Percentiles rank a stretch among this genome's conserved stretches.
phyloP scores from a whole-genome alignment of 2,113 vertebrate species.

The Clinocottus analis region DNA sequence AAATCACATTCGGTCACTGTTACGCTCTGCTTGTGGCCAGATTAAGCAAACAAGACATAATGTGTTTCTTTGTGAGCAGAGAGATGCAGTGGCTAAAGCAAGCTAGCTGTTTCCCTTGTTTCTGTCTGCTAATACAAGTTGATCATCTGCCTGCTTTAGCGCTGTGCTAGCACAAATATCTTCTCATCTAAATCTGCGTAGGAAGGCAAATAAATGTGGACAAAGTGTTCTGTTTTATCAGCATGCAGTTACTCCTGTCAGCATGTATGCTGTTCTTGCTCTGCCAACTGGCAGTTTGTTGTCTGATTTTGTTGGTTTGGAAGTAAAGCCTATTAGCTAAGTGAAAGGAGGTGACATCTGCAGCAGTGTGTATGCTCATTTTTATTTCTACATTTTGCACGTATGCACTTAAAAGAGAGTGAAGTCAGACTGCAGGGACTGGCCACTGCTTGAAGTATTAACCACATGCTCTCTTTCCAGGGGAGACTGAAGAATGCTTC shows the following conservation, averaged over 20 bases:
- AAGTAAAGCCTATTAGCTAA: neutral
- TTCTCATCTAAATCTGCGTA: neutral
- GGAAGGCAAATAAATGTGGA: neutral
- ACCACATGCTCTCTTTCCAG: constrained; percentile 87
- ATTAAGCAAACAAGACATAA: neutral
- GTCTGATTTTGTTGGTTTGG: constrained; percentile 12
- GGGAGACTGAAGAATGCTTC: constrained; percentile 90
- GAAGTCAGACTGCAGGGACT: constrained; percentile 60
- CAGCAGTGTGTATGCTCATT: constrained; percentile 11
- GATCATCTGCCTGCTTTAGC: neutral
- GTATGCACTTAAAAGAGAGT: constrained; percentile 23
- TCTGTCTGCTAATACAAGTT: neutral
- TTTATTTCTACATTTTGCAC: constrained; percentile 9
- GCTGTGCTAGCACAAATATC: neutral
- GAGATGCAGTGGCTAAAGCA: neutral
- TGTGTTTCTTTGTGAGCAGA: neutral
- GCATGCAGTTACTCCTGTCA: constrained; percentile 7
- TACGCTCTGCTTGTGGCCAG: neutral
- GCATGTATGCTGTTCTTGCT: constrained; percentile 1
- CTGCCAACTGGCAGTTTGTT: neutral
- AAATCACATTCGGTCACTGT: neutral
- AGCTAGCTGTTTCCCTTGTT: neutral
- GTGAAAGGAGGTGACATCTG: neutral
- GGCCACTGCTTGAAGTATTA: constrained; percentile 78
- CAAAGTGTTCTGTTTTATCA: neutral